phyloP scores from a whole-genome alignment of 2,888 invertebrate species.

The Halocaridina rubra region DNA sequence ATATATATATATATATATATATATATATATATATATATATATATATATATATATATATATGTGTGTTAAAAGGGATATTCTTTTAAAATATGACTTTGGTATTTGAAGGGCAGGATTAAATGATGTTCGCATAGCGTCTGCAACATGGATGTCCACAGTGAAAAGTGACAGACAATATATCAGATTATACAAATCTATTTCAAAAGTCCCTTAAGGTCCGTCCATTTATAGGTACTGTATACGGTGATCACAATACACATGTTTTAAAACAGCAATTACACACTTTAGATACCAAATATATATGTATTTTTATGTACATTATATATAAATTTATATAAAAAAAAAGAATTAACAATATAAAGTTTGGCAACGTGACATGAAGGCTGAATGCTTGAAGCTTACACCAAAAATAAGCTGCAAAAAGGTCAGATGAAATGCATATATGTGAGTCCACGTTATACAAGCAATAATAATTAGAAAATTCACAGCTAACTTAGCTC shows the following conservation, averaged over 20 bases:
- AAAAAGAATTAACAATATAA: constrained; percentile 52
- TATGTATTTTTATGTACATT: constrained; percentile 50
- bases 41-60: too few relatives aligned
- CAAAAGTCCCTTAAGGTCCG: constrained; percentile 17
- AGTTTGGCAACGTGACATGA: constrained; percentile 52
- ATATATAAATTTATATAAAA: constrained; percentile 46
- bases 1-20: too few relatives aligned
- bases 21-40: too few relatives aligned
- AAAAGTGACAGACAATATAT: constrained; percentile 8
- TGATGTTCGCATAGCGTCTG: background rate
- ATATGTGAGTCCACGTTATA: constrained; percentile 23
- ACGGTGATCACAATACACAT: constrained; percentile 10
- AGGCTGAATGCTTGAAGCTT: constrained; percentile 30
- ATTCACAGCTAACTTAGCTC: constrained; percentile 34
- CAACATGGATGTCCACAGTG: background rate
- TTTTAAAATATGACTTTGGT: background rate
- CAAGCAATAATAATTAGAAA: background rate
- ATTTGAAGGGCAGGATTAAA: constrained; percentile 45
- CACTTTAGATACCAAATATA: constrained; percentile 22
- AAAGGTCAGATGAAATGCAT: background rate
- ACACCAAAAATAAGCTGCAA: background rate
- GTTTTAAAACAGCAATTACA: constrained; percentile 17
- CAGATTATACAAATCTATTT: constrained; percentile 11
- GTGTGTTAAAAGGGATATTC: constrained; percentile 17
- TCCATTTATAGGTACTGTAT: constrained; percentile 12